These are phyloP conservation scores for Mellivora capensis DNA, from an alignment of 2,113 vertebrate species.

Conservation along the genomic window DNA sequence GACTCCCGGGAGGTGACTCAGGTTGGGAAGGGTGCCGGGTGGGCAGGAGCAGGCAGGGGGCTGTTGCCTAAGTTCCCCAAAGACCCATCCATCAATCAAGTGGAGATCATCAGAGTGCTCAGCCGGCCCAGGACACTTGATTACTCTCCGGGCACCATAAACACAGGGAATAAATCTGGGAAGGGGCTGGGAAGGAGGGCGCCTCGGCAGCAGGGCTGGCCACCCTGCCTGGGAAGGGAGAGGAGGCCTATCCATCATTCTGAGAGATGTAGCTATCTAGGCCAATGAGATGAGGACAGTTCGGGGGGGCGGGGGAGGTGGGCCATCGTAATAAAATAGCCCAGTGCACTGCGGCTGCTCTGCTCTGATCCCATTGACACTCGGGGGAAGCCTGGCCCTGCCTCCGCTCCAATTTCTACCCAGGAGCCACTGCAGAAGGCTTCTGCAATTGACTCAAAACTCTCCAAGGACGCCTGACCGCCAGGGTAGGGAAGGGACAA, in stretches of 20 bases:
- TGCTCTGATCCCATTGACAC: conserved; percentile 68
- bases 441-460: not conserved
- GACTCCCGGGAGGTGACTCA: not conserved
- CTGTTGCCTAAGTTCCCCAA: conserved; percentile 25
- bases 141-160: conserved; percentile 70
- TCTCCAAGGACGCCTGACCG: not conserved
- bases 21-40: not conserved
- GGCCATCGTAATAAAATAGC: conserved; percentile 48
- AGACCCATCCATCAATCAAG: conserved; percentile 76
- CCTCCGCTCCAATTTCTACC: not conserved
- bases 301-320: conserved; percentile 4
- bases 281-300: conserved; percentile 71
- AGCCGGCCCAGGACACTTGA: conserved; percentile 73
- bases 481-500: not conserved
- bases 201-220: conserved; percentile 74
- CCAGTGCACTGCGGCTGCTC: not conserved
- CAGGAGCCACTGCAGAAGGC: not conserved
- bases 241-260: conserved; percentile 78
- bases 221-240: conserved; percentile 73
- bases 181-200: conserved; percentile 76
- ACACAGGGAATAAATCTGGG: conserved; percentile 80
- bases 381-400: not conserved
- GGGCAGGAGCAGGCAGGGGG: conserved; percentile 5
- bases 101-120: conserved; percentile 79
- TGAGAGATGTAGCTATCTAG: conserved; percentile 80